phyloP scores from a whole-genome alignment of 2,797 vertebrate species.

The Mionectes olivaceus region DNA sequence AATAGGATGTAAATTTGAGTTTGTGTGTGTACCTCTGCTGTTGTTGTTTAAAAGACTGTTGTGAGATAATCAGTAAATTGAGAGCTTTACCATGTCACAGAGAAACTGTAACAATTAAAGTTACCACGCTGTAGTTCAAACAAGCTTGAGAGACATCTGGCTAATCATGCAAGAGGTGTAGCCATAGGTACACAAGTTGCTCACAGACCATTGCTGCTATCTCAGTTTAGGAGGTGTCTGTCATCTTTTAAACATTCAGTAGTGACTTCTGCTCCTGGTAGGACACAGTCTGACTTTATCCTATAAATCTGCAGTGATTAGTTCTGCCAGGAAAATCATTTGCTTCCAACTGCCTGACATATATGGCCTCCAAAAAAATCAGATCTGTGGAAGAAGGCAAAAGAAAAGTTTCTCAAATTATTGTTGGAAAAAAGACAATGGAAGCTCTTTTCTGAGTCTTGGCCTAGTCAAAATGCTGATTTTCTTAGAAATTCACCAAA shows the following conservation, averaged over 20 bases:
- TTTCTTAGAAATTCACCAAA: constrained; percentile 53
- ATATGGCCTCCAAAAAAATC: not conserved
- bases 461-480: constrained; percentile 13
- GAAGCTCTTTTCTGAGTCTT: constrained; percentile 31
- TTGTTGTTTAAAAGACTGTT: not conserved
- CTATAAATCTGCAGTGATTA: not conserved
- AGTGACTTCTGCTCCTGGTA: not conserved
- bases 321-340: constrained; percentile 1
- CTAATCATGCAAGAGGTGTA: not conserved
- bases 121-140: not conserved
- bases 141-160: not conserved
- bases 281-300: not conserved
- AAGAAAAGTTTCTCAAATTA: constrained; percentile 10
- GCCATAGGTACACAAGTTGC: not conserved
- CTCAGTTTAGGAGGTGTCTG: not conserved
- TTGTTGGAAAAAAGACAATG: constrained; percentile 18
- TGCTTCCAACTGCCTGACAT: not conserved
- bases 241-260: not conserved
- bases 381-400: not conserved
- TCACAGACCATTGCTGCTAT: not conserved
- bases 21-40: not conserved
- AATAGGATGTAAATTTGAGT: not conserved
- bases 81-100: not conserved
- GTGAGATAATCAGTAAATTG: not conserved
- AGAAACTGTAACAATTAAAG: not conserved